Conservation (phyloP, 2,113 vertebrate species). For the Phoxinus phoxinus region DNA sequence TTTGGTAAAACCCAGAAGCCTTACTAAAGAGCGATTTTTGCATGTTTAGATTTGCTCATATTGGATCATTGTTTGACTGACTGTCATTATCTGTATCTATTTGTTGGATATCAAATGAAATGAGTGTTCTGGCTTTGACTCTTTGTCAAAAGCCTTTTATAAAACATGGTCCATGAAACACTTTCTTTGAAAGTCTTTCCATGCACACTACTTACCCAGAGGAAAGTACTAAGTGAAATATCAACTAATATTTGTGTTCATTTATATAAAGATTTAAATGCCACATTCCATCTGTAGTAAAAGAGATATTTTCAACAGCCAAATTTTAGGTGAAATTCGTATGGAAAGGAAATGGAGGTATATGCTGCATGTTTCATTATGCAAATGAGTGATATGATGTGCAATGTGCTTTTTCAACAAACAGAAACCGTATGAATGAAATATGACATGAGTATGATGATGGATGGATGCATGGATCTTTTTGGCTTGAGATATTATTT, state of each 20-base stretch:
- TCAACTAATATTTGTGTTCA: not conserved
- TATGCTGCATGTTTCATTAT: not conserved
- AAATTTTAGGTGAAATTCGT: not conserved
- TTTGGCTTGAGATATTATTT: not conserved
- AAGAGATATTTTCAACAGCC: not conserved
- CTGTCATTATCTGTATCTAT: not conserved
- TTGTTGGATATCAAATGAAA: not conserved
- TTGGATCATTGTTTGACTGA: not conserved
- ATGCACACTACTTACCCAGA: conserved; percentile 12
- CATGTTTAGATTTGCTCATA: conserved; percentile 10
- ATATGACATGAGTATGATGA: not conserved
- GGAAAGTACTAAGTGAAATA: not conserved
- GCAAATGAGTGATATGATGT: not conserved
- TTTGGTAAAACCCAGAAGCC: conserved; percentile 59
- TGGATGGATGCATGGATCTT: not conserved
- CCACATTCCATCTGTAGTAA: not conserved
- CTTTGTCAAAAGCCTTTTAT: conserved; percentile 11
- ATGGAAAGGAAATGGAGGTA: not conserved
- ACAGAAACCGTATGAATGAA: not conserved
- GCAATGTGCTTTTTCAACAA: not conserved
- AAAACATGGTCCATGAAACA: not conserved
- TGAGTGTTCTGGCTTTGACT: not conserved
- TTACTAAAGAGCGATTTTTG: conserved; percentile 39
- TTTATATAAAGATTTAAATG: not conserved
- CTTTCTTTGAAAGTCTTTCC: conserved; percentile 37